Conservation (phyloP, 2,888 invertebrate genomes). For the Epinotia brunnichana region DNA sequence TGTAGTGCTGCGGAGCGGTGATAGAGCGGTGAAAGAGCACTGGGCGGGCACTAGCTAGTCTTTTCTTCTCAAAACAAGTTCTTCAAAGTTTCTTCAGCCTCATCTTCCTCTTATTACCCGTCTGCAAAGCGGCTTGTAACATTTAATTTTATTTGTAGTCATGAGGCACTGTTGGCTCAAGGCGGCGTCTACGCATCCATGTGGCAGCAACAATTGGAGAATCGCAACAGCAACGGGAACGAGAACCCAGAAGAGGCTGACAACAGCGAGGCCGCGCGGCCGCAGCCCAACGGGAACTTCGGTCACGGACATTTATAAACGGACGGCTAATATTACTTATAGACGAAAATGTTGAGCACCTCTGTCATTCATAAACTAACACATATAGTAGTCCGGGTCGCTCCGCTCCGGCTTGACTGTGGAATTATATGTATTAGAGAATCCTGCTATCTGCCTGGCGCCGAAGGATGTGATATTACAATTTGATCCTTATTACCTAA, state of each 20-base stretch:
- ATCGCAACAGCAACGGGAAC: constrained; percentile 62
- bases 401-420: too few species aligned
- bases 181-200: constrained; percentile 93
- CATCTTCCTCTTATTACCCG: too few species aligned
- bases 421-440: too few species aligned
- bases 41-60: too few species aligned
- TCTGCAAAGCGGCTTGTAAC: too few species aligned
- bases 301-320: constrained; percentile 51
- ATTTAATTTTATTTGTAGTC: constrained; percentile 73
- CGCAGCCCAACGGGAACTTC: constrained; percentile 52
- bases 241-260: constrained; percentile 48
- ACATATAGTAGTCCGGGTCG: background rate
- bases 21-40: too few species aligned
- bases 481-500: too few species aligned
- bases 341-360: background rate
- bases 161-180: constrained; percentile 86
- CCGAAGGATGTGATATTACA: too few species aligned
- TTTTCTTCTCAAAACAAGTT: too few species aligned
- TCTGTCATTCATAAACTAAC: constrained; percentile 1
- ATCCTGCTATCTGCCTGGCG: too few species aligned
- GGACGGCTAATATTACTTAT: background rate
- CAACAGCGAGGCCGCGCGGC: constrained; percentile 49
- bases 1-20: too few species aligned
- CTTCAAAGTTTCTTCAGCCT: too few species aligned
- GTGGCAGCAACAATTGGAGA: constrained; percentile 95